Conservation (phyloP, 2,888 invertebrate genomes). For the Ophion slaviceki region DNA sequence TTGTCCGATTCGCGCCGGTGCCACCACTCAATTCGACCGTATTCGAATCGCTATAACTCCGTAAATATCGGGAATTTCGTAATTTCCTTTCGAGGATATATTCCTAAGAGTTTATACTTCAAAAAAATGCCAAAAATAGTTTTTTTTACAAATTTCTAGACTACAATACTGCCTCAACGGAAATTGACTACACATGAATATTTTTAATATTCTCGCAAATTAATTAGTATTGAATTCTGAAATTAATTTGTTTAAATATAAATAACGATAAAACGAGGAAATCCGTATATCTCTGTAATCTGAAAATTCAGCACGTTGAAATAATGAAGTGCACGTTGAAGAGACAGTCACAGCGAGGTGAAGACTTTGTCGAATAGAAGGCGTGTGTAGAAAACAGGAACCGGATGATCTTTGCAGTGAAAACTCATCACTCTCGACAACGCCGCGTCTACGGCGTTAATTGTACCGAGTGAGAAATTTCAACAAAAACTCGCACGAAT, state of each 20-base stretch:
- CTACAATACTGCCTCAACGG: neutral
- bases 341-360: neutral
- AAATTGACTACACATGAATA: neutral
- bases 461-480: slow-evolving; percentile 53
- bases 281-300: neutral
- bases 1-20: no score
- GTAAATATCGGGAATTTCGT: no score
- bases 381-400: slow-evolving; percentile 42
- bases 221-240: neutral
- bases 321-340: slow-evolving; percentile 11
- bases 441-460: slow-evolving; percentile 37
- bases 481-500: slow-evolving; percentile 32
- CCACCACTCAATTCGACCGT: no score
- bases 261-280: neutral
- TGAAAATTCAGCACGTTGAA: neutral
- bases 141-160: no score
- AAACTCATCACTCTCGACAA: slow-evolving; percentile 18
- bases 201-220: neutral
- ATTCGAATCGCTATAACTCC: no score
- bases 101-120: no score
- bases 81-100: no score
- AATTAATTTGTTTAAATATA: neutral
- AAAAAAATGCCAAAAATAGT: no score
- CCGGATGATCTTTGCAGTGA: slow-evolving; percentile 43
- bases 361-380: neutral